phyloP scores from a whole-genome alignment of 2,888 invertebrate species.

The Chironomus tentans region DNA sequence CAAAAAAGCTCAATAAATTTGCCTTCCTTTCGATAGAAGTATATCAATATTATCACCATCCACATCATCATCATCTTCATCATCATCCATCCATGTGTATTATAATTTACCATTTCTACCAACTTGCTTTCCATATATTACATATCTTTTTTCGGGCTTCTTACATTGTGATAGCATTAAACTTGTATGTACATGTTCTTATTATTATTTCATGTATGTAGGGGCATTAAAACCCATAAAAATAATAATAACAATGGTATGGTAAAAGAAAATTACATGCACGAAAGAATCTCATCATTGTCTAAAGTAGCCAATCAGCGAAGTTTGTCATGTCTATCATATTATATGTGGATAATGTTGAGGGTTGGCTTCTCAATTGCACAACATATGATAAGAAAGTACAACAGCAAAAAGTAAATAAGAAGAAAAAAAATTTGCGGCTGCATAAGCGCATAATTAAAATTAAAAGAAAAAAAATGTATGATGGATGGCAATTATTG shows the following conservation, averaged over 20 bases:
- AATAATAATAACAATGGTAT: neutral
- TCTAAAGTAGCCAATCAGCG: constrained; percentile 1
- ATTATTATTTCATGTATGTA: neutral
- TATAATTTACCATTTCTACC: neutral
- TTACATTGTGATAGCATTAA: no score
- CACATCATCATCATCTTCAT: no score
- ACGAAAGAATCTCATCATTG: constrained; percentile 12
- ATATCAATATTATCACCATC: no score
- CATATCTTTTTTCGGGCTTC: neutral
- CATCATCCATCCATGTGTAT: neutral
- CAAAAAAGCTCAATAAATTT: no score
- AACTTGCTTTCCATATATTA: neutral
- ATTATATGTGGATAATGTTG: neutral
- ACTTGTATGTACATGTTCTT: no score
- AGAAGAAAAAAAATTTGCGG: neutral
- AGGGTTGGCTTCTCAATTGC: neutral
- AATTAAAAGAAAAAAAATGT: neutral
- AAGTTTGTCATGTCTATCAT: neutral
- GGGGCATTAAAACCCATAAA: neutral
- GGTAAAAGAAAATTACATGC: neutral
- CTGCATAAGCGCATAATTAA: constrained; percentile 9
- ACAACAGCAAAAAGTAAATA: neutral
- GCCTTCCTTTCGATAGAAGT: no score
- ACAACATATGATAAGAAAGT: neutral
- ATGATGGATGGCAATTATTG: constrained; percentile 7